Base-by-base conservation (phyloP, 2,113 vertebrate species). In the Chionis minor region DNA sequence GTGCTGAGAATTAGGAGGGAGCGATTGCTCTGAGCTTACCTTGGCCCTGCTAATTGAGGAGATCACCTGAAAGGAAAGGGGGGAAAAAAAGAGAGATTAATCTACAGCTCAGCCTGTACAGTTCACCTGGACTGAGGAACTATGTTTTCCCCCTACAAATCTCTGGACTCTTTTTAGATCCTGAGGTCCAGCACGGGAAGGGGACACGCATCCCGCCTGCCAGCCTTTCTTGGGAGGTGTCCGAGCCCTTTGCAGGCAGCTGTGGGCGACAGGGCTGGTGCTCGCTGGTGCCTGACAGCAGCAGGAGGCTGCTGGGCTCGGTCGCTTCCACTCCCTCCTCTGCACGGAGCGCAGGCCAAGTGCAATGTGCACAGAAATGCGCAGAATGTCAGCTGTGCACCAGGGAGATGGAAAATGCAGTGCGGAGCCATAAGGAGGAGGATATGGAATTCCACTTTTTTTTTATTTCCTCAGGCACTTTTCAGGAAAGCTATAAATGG, bases 341-440 rank as follows among this genome's bases (percentile, higher is more conserved):
- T 42, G 51, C 63, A 42, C 4, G 4, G 30, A 12, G 40, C 17
- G 14, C 44, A 44, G 44, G 33, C 83, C 47, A 58, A 83, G 71
- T 17, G 33, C 42, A 33, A 3, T 4, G 51, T 23, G 56, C n/a
- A 14, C 55, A 92, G 91, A 73, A 92, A 87, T 88, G 44, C 74
- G 74, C 88, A 96, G 88, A 92, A 85, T 80, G 75, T 91, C 96
- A 94, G 81, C 94, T 94, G 81, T 90, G 92, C 66, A 14, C 88
- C 5, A 33, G n/a, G 32, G 74, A 84, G 86, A 54, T 65, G 91
- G 91, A 96, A 97, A 95, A 91, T n/a, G 35, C 72, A 69, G 49
- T 66, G 71, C 1, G 1, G 35, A 92, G 65, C 84, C 55, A 5
- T 54, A 67, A 63, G 44, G 47, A 71, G 62, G 40, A 65, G 82